phyloP scores from a whole-genome alignment of 1,140 invertebrate species.

The Lordiphosa mommai region DNA sequence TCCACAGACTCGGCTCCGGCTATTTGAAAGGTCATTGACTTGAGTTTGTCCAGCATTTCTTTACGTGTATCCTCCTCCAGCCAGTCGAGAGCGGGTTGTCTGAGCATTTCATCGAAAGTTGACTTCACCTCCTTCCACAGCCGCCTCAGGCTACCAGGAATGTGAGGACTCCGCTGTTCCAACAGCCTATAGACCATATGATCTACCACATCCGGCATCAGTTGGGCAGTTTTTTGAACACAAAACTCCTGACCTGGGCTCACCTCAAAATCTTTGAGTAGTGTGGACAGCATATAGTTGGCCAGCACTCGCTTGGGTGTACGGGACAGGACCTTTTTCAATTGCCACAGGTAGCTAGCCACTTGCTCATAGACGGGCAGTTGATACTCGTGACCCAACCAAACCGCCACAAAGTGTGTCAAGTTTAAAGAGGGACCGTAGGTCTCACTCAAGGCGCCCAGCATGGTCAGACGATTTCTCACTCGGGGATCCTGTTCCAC shows the following conservation, averaged over 20 bases:
- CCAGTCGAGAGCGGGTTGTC: conserved; percentile 25
- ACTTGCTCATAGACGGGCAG: conserved; percentile 63
- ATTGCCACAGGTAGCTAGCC: conserved; percentile 75
- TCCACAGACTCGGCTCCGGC: conserved; percentile 32
- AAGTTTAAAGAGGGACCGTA: conserved; percentile 72
- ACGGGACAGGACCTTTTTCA: conserved; percentile 77
- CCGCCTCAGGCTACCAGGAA: conserved; percentile 34
- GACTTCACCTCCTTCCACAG: conserved; percentile 58
- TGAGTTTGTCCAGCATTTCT: conserved; percentile 52
- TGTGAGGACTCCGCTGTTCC: conserved; percentile 39
- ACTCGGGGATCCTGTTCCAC: conserved; percentile 34
- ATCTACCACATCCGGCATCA: conserved; percentile 59
- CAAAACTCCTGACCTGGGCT: conserved; percentile 26
- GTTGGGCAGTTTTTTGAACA: conserved; percentile 22
- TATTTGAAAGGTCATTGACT: conserved; percentile 51
- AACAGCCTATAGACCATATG: conserved; percentile 41
- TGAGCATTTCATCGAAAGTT: conserved; percentile 39
- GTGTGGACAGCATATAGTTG: conserved; percentile 86
- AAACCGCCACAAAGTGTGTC: conserved; percentile 51
- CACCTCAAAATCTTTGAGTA: conserved; percentile 72
- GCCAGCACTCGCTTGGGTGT: conserved; percentile 81
- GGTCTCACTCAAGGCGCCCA: conserved; percentile 43
- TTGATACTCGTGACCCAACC: conserved; percentile 53
- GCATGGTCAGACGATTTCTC: conserved; percentile 37
- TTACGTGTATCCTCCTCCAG: conserved; percentile 34